phyloP scores from a whole-genome alignment of 2,113 vertebrate species.

The Sitta europaea region DNA sequence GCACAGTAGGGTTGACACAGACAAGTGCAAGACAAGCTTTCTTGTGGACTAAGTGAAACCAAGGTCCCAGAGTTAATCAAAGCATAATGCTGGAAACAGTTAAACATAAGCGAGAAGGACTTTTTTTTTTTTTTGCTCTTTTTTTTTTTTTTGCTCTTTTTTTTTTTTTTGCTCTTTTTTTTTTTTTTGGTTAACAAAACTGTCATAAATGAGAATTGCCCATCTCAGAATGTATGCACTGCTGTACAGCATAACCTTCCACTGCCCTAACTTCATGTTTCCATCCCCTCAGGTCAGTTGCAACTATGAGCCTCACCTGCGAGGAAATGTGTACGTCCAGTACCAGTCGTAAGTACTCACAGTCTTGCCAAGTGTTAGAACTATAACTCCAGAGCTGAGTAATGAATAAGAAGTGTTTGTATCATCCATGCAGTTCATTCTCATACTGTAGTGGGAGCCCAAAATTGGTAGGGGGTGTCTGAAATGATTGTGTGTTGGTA shows the following conservation, averaged over 20 bases:
- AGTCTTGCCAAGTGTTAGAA: neutral
- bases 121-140: neutral
- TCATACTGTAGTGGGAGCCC: neutral
- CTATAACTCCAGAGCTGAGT: neutral
- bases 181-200: neutral
- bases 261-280: neutral
- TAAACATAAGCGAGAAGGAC: neutral
- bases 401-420: neutral
- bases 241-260: neutral
- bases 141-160: too few species aligned
- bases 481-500: neutral
- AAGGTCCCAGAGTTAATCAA: neutral
- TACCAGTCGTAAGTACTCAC: constrained; percentile 87
- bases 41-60: neutral
- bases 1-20: neutral
- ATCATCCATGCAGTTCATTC: neutral
- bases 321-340: constrained; percentile 96
- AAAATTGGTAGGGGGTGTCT: neutral
- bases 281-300: constrained; percentile 86
- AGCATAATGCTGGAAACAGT: neutral
- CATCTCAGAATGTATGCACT: neutral
- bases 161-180: too few species aligned
- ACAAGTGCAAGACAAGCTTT: neutral
- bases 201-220: neutral
- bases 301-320: constrained; percentile 93